phyloP scores from a whole-genome alignment of 2,797 vertebrate genomes.

The Alauda arvensis region DNA sequence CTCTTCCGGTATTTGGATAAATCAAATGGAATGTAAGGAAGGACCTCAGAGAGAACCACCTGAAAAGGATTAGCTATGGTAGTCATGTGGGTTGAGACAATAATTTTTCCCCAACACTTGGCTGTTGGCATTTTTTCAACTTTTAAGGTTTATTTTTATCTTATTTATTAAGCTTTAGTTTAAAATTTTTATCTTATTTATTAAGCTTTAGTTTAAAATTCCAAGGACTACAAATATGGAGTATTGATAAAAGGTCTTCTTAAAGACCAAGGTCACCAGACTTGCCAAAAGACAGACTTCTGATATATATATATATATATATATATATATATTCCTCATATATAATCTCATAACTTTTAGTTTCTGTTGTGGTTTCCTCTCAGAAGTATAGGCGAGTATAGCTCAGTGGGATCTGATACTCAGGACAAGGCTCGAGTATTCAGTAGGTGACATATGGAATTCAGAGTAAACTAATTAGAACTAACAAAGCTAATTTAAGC shows the following conservation, averaged over 20 bases:
- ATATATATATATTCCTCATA: background rate
- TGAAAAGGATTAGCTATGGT: background rate
- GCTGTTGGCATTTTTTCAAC: background rate
- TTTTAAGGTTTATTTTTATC: background rate
- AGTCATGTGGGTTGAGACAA: background rate
- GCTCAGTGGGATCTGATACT: background rate
- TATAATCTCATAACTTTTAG: background rate
- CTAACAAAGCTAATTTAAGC: background rate
- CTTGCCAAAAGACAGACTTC: background rate
- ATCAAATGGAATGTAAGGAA: background rate
- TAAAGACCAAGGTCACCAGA: background rate
- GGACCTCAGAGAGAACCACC: background rate
- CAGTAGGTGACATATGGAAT: accelerated
- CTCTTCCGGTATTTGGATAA: background rate
- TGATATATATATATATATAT: too few species aligned
- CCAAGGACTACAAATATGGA: background rate
- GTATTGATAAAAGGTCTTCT: background rate
- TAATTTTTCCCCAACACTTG: background rate
- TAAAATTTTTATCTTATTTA: background rate
- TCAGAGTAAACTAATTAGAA: background rate
- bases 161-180: background rate
- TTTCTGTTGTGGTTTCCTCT: background rate
- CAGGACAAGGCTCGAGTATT: background rate
- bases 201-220: background rate
- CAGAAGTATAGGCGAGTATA: background rate